Percentiles rank a stretch among this genome's conserved stretches.
Conservation (phyloP, 2,797 vertebrate species). For the Lates japonicus region DNA sequence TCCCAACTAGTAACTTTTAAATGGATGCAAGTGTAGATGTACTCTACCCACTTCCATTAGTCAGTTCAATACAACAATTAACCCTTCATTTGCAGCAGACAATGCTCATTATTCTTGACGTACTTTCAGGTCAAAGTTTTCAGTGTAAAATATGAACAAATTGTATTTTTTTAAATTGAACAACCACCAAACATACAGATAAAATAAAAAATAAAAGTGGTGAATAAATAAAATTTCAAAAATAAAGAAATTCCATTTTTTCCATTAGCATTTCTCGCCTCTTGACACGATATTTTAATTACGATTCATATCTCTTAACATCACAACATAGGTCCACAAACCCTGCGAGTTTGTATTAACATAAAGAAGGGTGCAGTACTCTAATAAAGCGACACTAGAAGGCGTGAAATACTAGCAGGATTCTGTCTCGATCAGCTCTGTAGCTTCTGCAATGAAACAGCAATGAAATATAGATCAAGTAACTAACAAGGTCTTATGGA, state of each 20-base stretch:
- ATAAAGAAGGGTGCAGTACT: neutral
- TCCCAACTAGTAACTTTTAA: conserved; percentile 53
- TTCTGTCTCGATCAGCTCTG: neutral
- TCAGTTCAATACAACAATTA: conserved; percentile 24
- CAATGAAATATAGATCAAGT: conserved; percentile 34
- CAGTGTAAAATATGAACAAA: neutral
- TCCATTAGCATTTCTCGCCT: no score
- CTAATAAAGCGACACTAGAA: neutral
- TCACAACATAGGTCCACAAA: neutral
- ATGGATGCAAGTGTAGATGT: conserved; percentile 10
- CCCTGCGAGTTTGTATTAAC: fast-evolving
- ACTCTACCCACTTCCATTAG: conserved; percentile 24
- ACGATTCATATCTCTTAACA: neutral
- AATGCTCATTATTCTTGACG: neutral
- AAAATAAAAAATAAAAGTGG: neutral
- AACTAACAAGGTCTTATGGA: conserved; percentile 21
- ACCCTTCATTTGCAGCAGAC: conserved; percentile 1
- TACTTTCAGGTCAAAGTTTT: neutral
- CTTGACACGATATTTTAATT: neutral
- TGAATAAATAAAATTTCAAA: no score
- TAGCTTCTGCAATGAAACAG: conserved; percentile 6
- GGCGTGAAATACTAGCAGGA: no score
- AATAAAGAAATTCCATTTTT: neutral
- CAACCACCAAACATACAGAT: neutral
- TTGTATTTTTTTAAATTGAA: neutral